Evolutionary conservation across 2,888 invertebrate species (phyloP).

Genomic region (Tetranychus piercei): DNA sequence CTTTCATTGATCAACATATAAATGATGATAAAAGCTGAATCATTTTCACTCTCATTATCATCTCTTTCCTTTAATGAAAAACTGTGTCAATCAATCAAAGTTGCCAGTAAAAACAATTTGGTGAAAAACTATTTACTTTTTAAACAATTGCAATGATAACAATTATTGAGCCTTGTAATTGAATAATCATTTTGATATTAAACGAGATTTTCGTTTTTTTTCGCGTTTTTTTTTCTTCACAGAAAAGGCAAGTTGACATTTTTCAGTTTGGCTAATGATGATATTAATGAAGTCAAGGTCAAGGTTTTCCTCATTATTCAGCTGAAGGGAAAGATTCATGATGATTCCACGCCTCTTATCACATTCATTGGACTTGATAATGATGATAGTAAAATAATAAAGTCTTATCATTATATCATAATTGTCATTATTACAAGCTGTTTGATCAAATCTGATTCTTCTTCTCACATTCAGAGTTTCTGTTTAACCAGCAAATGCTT

Average conservation of each 20-base stretch:
- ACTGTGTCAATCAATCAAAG: neutral
- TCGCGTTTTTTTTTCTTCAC: too few species aligned
- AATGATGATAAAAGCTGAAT: neutral
- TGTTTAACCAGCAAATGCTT: too few species aligned
- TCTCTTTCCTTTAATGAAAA: neutral
- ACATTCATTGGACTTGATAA: neutral
- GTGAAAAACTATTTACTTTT: neutral
- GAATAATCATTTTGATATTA: neutral
- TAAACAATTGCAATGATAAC: neutral
- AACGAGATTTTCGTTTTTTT: neutral
- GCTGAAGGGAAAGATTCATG: neutral
- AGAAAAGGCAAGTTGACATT: neutral
- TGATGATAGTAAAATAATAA: too few species aligned
- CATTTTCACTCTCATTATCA: neutral
- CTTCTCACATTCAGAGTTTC: too few species aligned
- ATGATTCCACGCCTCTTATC: neutral
- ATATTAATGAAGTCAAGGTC: neutral
- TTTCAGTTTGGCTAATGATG: neutral
- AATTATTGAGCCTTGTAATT: neutral
- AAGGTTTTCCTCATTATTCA: neutral
- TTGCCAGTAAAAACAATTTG: neutral
- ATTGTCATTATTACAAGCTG: too few species aligned
- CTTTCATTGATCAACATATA: neutral
- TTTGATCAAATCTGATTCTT: too few species aligned
- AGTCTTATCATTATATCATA: too few species aligned